Conservation (phyloP, 2,113 vertebrate species). For the Bubo bubo region DNA sequence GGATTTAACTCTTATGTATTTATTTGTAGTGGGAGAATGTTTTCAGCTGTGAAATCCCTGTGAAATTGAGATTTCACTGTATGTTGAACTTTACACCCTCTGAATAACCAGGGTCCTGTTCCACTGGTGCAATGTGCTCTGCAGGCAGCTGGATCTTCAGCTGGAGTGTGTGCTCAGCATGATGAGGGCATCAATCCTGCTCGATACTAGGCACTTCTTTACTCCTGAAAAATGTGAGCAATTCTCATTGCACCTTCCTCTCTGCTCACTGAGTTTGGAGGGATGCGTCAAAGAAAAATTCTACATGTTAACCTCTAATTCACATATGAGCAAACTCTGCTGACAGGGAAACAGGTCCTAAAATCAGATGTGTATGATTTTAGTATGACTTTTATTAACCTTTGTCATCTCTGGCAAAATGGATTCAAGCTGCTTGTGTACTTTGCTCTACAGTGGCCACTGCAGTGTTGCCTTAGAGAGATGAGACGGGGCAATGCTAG, state of each 20-base stretch:
- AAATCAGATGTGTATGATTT: not conserved
- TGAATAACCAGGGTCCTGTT: not conserved
- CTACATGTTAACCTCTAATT: not conserved
- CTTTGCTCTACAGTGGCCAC: not conserved
- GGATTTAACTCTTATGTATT: not conserved
- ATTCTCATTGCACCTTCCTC: not conserved
- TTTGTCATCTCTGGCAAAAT: not conserved
- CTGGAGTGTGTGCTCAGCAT: not conserved
- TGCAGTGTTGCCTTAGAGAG: not conserved
- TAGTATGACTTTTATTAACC: not conserved
- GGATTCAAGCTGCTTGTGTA: not conserved
- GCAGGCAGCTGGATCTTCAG: not conserved
- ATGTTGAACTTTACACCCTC: not conserved
- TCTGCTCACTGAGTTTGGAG: not conserved
- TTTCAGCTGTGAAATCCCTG: slow-evolving; percentile 49
- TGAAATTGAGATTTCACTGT: slow-evolving; percentile 37
- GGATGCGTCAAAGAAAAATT: not conserved
- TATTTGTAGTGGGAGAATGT: not conserved
- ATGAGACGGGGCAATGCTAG: not conserved
- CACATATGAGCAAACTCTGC: not conserved
- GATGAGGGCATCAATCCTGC: not conserved
- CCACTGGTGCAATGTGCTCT: not conserved
- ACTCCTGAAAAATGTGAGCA: not conserved
- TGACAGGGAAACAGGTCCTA: not conserved
- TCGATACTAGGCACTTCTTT: not conserved